phyloP scores from a whole-genome alignment of 2,113 vertebrate species.

The Etheostoma spectabile region DNA sequence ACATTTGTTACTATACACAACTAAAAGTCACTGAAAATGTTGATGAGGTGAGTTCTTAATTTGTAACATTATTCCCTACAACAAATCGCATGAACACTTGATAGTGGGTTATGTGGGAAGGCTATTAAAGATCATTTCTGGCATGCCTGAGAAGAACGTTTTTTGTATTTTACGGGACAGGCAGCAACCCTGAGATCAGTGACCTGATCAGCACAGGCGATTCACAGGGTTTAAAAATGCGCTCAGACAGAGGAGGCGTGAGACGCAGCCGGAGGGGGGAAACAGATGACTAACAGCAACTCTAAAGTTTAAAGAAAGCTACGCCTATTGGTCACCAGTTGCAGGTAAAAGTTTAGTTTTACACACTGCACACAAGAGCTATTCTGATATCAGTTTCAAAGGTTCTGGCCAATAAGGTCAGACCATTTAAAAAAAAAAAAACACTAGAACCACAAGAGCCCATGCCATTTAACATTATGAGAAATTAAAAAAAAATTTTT shows the following conservation, averaged over 20 bases:
- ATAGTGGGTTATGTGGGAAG: not conserved
- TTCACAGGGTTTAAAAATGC: not conserved
- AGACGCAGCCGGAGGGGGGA: not conserved
- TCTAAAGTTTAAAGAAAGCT: not conserved
- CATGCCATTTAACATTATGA: too few relatives aligned
- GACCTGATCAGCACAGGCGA: not conserved
- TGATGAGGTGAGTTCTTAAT: not conserved
- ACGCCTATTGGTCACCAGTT: not conserved
- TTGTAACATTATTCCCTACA: not conserved
- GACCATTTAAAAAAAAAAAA: too few relatives aligned
- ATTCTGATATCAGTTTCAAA: not conserved
- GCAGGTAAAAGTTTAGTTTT: not conserved
- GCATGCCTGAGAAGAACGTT: not conserved
- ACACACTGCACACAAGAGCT: too few relatives aligned
- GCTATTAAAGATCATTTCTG: not conserved
- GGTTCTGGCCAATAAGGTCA: not conserved
- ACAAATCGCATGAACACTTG: not conserved
- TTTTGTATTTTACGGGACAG: not conserved
- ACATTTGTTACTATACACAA: not conserved
- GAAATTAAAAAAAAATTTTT: too few relatives aligned
- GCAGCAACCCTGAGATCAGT: constrained; percentile 4
- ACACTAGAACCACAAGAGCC: too few relatives aligned
- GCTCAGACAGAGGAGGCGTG: not conserved
- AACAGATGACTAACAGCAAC: not conserved
- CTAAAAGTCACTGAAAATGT: not conserved